phyloP scores from a whole-genome alignment of 2,797 vertebrate species.

The Ciconia nigra region DNA sequence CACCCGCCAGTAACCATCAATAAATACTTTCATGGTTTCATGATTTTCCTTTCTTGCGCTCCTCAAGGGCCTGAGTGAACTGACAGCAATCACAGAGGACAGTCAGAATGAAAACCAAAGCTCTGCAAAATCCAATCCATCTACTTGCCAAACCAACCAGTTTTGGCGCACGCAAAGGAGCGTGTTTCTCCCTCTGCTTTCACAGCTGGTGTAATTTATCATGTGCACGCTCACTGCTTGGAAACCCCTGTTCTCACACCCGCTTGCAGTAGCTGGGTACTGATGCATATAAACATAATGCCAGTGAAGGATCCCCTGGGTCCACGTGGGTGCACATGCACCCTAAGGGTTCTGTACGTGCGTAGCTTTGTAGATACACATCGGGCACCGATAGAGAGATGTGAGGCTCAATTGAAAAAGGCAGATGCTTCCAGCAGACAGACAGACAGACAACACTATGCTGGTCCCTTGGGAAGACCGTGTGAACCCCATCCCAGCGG shows the following conservation, averaged over 20 bases:
- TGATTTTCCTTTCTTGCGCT: not conserved
- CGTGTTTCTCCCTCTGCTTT: not conserved
- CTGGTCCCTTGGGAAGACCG: not conserved
- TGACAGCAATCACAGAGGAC: not conserved
- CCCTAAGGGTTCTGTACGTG: not conserved
- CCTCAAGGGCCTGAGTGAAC: not conserved
- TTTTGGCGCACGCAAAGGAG: not conserved
- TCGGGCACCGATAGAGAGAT: fast-evolving
- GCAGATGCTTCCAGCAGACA: not conserved
- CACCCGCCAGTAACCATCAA: not conserved
- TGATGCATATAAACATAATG: not conserved
- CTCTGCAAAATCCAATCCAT: not conserved
- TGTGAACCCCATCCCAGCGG: fast-evolving
- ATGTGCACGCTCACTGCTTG: fast-evolving
- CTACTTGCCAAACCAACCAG: not conserved
- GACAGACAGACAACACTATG: not conserved
- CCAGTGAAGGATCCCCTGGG: not conserved
- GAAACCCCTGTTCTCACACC: not conserved
- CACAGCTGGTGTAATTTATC: not conserved
- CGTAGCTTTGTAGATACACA: fast-evolving
- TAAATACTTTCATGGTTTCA: not conserved
- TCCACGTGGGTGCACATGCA: not conserved
- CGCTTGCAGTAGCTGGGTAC: not conserved
- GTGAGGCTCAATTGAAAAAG: not conserved
- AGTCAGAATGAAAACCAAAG: not conserved